Percentiles rank a stretch among this genome's conserved stretches.
phyloP scores from a whole-genome alignment of 1,140 invertebrate genomes.

The Euglossa dilemma region DNA sequence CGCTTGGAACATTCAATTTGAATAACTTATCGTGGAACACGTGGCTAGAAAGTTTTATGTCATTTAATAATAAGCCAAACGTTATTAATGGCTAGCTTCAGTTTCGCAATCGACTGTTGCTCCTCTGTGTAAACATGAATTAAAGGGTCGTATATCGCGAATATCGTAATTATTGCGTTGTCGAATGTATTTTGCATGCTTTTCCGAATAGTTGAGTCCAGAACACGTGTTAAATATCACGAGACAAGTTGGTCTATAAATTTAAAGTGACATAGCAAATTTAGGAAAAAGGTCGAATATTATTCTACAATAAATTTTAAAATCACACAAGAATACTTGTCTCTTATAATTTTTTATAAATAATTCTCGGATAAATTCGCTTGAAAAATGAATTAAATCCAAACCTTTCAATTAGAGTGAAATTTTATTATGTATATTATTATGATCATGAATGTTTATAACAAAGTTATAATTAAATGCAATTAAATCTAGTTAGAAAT shows the following conservation, averaged over 20 bases:
- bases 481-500: too few relatives aligned
- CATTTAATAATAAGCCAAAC: slow-evolving; percentile 45
- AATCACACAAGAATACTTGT: too few relatives aligned
- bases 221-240: background rate
- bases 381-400: too few relatives aligned
- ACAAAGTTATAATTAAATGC: too few relatives aligned
- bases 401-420: too few relatives aligned
- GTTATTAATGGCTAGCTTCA: slow-evolving; percentile 19
- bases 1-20: slow-evolving; percentile 27
- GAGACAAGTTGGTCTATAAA: background rate
- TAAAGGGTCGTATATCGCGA: background rate
- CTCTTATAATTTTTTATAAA: too few relatives aligned
- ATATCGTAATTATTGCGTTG: background rate
- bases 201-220: background rate
- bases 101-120: background rate
- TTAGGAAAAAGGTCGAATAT: background rate
- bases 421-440: too few relatives aligned
- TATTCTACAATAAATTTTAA: too few relatives aligned
- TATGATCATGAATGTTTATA: too few relatives aligned
- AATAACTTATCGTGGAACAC: slow-evolving; percentile 45
- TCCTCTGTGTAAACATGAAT: slow-evolving; percentile 16
- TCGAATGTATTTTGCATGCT: background rate
- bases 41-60: slow-evolving; percentile 36
- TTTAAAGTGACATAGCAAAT: background rate
- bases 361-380: too few relatives aligned